A percentile compares a stretch with the other conserved stretches of the same genome.
Evolutionary conservation across 2,888 invertebrate genomes (phyloP).

Genomic region (Drosophila infuscata): DNA sequence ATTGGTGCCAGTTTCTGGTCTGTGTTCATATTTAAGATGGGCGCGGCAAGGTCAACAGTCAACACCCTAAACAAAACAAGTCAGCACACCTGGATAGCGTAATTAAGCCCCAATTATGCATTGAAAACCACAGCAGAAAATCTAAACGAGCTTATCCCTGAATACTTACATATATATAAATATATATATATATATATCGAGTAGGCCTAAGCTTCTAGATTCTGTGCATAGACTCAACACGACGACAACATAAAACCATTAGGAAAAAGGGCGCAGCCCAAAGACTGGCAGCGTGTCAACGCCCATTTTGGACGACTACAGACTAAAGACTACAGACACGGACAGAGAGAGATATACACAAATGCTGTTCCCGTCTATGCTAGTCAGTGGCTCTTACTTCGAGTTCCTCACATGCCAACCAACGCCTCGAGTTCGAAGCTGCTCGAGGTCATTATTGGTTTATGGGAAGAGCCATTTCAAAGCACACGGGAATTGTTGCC

Average conservation of each 20-base stretch:
- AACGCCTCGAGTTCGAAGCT: conserved; percentile 8
- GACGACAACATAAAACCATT: conserved; percentile 76
- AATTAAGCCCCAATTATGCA: conserved; percentile 70
- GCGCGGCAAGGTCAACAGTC: conserved; percentile 55
- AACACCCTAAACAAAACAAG: conserved; percentile 5
- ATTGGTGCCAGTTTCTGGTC: background rate
- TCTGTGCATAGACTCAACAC: conserved; percentile 6
- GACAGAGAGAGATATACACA: background rate
- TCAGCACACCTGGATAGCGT: conserved; percentile 39
- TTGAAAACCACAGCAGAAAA: conserved; percentile 65
- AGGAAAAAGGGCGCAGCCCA: conserved; percentile 69
- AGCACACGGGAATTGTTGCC: conserved; percentile 54
- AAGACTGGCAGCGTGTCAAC: conserved; percentile 61
- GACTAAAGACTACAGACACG: background rate
- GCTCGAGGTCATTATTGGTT: conserved; percentile 54
- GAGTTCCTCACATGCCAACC: conserved; percentile 25
- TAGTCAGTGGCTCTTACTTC: conserved; percentile 3
- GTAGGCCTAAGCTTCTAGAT: conserved; percentile 37
- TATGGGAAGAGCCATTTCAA: conserved; percentile 42
- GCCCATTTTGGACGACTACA: conserved; percentile 56
- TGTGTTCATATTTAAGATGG: conserved; percentile 12
- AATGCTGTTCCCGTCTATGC: conserved; percentile 1
- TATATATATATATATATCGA: conserved; percentile 1
- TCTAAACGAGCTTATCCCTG: conserved; percentile 51
- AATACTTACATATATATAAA: background rate